Evolutionary conservation across 2,797 vertebrate species (phyloP), one percentile per base, ranked within the genome.

Genomic region (Rhodeus uyekii): DNA sequence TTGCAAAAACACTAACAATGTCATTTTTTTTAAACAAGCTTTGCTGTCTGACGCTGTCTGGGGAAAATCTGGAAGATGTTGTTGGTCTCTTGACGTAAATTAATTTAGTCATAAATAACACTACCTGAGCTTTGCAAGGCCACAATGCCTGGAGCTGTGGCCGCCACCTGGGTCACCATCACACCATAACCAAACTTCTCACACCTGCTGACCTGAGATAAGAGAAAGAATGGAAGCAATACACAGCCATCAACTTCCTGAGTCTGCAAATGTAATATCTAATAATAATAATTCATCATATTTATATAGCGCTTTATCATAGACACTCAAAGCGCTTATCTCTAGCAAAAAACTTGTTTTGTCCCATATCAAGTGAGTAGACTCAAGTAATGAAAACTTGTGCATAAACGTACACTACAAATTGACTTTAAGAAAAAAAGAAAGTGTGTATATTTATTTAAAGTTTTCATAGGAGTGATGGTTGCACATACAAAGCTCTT

Each of bases 91-190:
- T 55, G 14, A 36, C 12, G 12, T 19, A 50, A 5, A 75, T 63
- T 67, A 42, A 34, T 44, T 14, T 34, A 8, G 10, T 60, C 27
- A 60, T 36, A 32, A 76, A 67, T 24, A 46, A 58, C 16, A 34
- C 13, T 94, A 97, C 98, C 98, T 92, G 98, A 98, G 89, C 83
- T 93, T 80, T 89, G 94, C 9, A 99, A 87, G 69, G 97, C 96
- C 85, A 88, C 84, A 80, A 94, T 93, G 34, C 96, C 98, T 10
- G 93, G 92, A 77, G 97, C 95, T 32, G 95, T 97, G 8, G 96
- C 92, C 39, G 97, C 96, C 79, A 99, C 91, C 89, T 98, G 97
- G 14, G 96, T 94, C 88, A 98, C 91, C 93, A 99, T 96, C 85
- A 96, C 94, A 55, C 94, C 96, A 2, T 96, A 96, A 72, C 91